Percentiles rank a stretch among this genome's conserved stretches.
These are phyloP conservation scores for Uria lomvia DNA, from an alignment of 2,113 vertebrate species.

Conservation along the genomic window DNA sequence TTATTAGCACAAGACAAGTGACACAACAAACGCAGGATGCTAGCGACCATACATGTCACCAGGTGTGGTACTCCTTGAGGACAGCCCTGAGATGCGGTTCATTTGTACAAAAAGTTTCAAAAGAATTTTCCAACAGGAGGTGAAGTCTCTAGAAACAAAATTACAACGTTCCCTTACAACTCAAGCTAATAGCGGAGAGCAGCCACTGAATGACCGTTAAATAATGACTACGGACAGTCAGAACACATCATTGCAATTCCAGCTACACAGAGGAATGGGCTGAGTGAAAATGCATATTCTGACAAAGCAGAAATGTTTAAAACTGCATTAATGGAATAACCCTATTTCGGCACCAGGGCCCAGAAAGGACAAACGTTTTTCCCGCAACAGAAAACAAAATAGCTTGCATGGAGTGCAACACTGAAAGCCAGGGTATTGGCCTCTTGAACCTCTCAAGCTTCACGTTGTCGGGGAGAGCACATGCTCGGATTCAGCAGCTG, in stretches of 20 bases:
- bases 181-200: neutral
- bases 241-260: neutral
- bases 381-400: neutral
- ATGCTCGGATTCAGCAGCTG: neutral
- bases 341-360: neutral
- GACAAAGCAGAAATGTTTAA: neutral
- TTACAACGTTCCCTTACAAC: neutral
- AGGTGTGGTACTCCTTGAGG: neutral
- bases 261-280: neutral
- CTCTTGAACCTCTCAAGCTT: neutral
- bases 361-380: neutral
- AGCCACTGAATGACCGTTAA: neutral
- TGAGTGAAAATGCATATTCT: neutral
- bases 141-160: neutral
- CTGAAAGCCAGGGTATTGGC: neutral
- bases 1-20: neutral
- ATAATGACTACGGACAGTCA: neutral
- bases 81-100: neutral
- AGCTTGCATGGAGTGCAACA: neutral
- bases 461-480: neutral
- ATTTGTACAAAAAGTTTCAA: neutral
- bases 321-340: neutral
- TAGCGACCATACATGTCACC: neutral
- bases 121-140: neutral
- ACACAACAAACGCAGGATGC: rapidly evolving